Evolutionary conservation across 2,888 invertebrate genomes (phyloP).

Genomic region (Troilus luridus): DNA sequence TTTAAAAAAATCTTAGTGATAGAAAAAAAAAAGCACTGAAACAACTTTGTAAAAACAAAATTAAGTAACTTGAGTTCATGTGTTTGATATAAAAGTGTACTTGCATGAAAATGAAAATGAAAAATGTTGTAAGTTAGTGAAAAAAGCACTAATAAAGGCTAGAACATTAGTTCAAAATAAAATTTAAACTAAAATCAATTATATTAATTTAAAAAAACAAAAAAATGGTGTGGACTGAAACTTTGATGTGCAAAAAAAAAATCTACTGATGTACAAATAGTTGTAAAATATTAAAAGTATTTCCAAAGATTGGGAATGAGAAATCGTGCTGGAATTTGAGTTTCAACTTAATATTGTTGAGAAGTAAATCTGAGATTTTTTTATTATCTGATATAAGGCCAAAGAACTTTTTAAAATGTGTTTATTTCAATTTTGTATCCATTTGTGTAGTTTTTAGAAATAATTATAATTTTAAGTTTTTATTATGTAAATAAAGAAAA

Average conservation of each 20-base stretch:
- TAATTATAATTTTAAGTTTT: background rate
- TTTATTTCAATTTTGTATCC: background rate
- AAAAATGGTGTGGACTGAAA: background rate
- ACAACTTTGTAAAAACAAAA: background rate
- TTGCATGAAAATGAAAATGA: background rate
- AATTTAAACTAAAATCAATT: background rate
- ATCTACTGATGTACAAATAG: background rate
- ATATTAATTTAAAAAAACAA: background rate
- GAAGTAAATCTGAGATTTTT: background rate
- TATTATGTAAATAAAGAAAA: conserved; percentile 27
- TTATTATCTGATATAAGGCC: background rate
- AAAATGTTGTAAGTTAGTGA: background rate
- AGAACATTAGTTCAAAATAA: background rate
- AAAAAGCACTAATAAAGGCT: background rate
- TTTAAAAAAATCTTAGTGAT: too few species aligned
- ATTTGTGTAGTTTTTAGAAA: background rate
- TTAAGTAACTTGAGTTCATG: background rate
- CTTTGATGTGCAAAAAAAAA: background rate
- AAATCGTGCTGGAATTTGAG: background rate
- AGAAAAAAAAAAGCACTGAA: background rate
- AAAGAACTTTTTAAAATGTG: background rate
- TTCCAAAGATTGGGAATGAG: background rate
- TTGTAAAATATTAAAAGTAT: background rate
- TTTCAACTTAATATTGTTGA: background rate
- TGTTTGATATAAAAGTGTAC: background rate